phyloP scores from a whole-genome alignment of 2,113 vertebrate genomes.

The Pseudopodoces humilis region DNA sequence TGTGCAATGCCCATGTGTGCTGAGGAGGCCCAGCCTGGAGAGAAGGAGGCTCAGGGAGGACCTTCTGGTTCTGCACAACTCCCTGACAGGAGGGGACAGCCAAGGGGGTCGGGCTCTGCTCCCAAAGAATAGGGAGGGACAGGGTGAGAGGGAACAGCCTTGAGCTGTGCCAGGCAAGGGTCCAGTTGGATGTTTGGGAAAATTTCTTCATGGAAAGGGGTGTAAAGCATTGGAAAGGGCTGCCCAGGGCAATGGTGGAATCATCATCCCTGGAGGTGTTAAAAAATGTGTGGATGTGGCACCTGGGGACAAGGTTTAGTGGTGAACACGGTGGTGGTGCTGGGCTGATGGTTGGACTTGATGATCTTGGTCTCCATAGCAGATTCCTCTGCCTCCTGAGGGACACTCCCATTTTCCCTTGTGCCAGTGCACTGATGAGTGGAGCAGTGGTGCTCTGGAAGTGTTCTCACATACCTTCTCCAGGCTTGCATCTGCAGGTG shows the following conservation, averaged over 20 bases:
- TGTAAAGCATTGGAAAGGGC: not conserved
- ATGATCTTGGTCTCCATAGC: not conserved
- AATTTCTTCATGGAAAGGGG: not conserved
- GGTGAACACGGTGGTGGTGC: fast-evolving
- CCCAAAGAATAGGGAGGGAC: not conserved
- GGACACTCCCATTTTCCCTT: not conserved
- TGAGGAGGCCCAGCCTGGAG: not conserved
- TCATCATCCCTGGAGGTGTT: not conserved
- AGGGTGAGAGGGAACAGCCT: not conserved
- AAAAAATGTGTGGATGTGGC: not conserved
- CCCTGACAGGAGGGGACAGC: not conserved
- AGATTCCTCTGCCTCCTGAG: not conserved
- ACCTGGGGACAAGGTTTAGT: not conserved
- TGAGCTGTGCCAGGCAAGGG: fast-evolving
- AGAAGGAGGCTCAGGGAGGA: not conserved
- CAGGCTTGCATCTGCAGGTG: conserved; percentile 12
- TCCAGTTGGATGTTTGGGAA: too few species aligned
- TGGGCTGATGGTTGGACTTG: not conserved
- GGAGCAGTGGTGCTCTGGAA: not conserved
- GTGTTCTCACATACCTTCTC: not conserved
- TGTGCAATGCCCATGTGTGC: not conserved
- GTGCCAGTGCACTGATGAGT: not conserved
- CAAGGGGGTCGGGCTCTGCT: fast-evolving
- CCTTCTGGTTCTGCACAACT: not conserved
- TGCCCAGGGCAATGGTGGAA: not conserved